Evolutionary conservation across 1,140 invertebrate species (phyloP), one percentile per base, ranked within the genome.

Genomic region (Psix sp.): DNA sequence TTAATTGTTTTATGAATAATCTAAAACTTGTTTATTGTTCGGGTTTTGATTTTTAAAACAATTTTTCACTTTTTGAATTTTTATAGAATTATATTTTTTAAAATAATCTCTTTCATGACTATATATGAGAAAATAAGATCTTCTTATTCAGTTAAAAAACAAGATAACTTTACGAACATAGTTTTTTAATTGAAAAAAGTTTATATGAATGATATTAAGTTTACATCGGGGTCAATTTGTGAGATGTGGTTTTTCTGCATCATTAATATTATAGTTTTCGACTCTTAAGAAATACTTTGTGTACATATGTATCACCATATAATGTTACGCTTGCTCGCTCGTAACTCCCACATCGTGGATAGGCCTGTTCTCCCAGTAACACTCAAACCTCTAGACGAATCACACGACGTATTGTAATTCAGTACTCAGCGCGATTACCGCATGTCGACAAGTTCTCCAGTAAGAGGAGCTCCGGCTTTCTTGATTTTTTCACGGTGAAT

Each of bases 321-420:
- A 73, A 83, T 76, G 77, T 80, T 82, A 79, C 82, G 80, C 80
- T 75, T 81, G 80, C 78, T 77, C 80, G 76, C 63, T 66, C 71
- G 76, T 77, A 74, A 82, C 74, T 81, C 75, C 78, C 80, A 78
- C 74, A 75, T 63, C 70, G 62, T 71, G 59, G 56, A 70, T 74
- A 77, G 60, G 70, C 60, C 54, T 63, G 67, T 68, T 71, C 76
- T 72, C 67, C 83, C 83, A 86, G 85, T 86, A 74, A 77, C 78
- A 83, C 79, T 77, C 71, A 84, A 80, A 82, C 80, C 82, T 80
- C 75, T 82, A 76, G 76, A 62, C 80, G 77, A 83, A 85, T 82
- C 81, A 79, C 78, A 81, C 59, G 46, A 65, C 73, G 65, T 65
- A 70, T 70, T 66, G 70, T 75, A 60, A 75, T 70, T 75, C 73